These are phyloP conservation scores for Xyrauchen texanus DNA, from an alignment of 2,113 vertebrate genomes.

Conservation along the genomic window DNA sequence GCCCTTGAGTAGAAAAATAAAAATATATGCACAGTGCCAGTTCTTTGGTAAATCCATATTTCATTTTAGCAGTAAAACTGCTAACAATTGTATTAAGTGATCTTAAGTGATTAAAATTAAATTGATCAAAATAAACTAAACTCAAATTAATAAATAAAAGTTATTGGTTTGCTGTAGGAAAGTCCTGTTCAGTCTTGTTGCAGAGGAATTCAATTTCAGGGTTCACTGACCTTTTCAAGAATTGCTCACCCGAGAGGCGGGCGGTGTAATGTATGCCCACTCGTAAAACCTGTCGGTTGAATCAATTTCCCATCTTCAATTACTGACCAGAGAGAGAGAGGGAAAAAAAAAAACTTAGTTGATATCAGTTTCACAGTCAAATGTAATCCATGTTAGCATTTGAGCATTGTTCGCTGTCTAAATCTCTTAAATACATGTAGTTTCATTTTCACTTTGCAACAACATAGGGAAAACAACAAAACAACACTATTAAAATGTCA, in stretches of 20 bases:
- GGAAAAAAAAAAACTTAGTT: background rate
- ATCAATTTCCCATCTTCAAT: slow-evolving; percentile 70
- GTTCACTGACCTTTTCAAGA: slow-evolving; percentile 65
- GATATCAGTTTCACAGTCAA: background rate
- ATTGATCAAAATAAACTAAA: background rate
- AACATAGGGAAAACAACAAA: background rate
- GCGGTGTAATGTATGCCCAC: slow-evolving; percentile 62
- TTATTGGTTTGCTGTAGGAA: slow-evolving; percentile 61
- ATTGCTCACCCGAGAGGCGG: slow-evolving; percentile 58
- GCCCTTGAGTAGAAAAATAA: too few species aligned
- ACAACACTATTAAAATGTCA: slow-evolving; percentile 19
- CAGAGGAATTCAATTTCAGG: slow-evolving; percentile 75
- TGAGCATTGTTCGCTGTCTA: background rate
- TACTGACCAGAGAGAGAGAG: slow-evolving; percentile 43
- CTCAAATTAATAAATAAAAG: slow-evolving; percentile 14
- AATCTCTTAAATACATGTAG: slow-evolving; percentile 8
- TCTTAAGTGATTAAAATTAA: background rate
- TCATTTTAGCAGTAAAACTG: too few species aligned
- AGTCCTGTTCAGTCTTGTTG: slow-evolving; percentile 65
- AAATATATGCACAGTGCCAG: too few species aligned
- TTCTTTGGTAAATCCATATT: too few species aligned
- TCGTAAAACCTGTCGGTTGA: slow-evolving; percentile 67
- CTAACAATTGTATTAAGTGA: too few species aligned
- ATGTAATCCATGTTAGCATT: background rate
- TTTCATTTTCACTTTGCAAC: background rate